Evolutionary conservation across 2,888 invertebrate genomes (phyloP), one percentile per base, ranked within the genome.

Genomic region (Monochamus alternatus): DNA sequence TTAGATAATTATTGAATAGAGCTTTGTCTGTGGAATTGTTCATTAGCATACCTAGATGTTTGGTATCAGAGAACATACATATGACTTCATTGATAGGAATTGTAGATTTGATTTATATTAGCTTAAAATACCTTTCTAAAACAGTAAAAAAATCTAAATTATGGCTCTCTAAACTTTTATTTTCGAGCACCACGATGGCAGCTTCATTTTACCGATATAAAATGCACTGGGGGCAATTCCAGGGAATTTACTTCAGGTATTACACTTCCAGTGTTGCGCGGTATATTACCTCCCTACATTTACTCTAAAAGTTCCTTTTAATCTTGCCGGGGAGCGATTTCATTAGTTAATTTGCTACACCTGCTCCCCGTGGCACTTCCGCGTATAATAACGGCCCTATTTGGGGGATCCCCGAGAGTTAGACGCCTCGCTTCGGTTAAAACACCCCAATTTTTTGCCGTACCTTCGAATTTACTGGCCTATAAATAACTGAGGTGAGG

Each of bases 341-440:
- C 71, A 55, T 74, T 77, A 75, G 74, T 78, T 78, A 78, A 78
- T 75, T 78, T 71, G 67, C 67, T 55, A 69, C 78, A 78, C 78
- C 78, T 78, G 78, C 75, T 77, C 47, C 64, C 64, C 2, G 9
- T 44, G 44, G 47, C 67, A 58, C 30, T 64, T 64, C 47, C 64
- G 22, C 8, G 64, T 64, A 38, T 62, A 62, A 64, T 47, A 47
- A 64, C 22, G n/a, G 30, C 64, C 64, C 44, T 64, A 47, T 64
- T 60, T 64, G 47, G 64, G 47, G 47, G 64, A 22, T 5, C 31
- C 38, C n/a, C n/a, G 47, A 47, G 55, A 12, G 14, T 14, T n/a
- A n/a, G 22, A 22, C 14, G 55, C 55, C 5, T 55, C 55, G 55
- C 14, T 47, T 12, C 47, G 12, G 9, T 55, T 55, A 55, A 55